phyloP scores from a whole-genome alignment of 2,113 vertebrate species.

The Ranitomeya variabilis region DNA sequence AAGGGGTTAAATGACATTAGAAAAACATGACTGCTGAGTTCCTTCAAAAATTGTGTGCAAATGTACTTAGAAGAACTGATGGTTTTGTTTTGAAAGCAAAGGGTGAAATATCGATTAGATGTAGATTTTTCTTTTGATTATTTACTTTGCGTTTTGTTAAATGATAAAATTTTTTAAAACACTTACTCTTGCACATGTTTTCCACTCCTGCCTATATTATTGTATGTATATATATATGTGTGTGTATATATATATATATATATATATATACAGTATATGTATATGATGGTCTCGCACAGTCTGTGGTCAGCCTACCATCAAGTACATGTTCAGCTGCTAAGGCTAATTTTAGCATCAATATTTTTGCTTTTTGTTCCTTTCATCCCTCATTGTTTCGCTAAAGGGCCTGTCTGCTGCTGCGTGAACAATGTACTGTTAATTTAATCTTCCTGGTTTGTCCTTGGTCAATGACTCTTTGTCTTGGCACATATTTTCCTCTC shows the following conservation, averaged over 20 bases:
- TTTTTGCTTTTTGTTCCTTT: neutral
- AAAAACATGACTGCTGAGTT: no score
- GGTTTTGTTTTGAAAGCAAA: no score
- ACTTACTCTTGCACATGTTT: no score
- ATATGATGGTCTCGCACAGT: neutral
- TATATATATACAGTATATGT: neutral
- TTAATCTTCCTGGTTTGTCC: conserved; percentile 16
- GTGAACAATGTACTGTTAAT: conserved; percentile 32
- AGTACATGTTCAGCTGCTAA: neutral
- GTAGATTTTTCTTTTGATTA: no score
- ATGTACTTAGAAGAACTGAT: no score
- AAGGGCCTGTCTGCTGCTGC: conserved; percentile 5
- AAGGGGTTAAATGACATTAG: no score
- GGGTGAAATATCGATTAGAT: no score
- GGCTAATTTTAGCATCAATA: neutral
- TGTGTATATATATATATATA: neutral
- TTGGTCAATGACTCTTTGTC: conserved; percentile 36
- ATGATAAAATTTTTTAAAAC: no score
- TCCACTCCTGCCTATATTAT: no score
- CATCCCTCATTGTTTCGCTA: neutral
- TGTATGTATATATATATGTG: neutral
- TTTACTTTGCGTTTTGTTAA: no score
- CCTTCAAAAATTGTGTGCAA: no score
- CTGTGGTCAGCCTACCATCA: neutral
- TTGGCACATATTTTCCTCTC: conserved; percentile 24